Evolutionary conservation across 2,888 invertebrate genomes (phyloP), one percentile per base, ranked within the genome.

Genomic region (Lasioglossum villosulum): DNA sequence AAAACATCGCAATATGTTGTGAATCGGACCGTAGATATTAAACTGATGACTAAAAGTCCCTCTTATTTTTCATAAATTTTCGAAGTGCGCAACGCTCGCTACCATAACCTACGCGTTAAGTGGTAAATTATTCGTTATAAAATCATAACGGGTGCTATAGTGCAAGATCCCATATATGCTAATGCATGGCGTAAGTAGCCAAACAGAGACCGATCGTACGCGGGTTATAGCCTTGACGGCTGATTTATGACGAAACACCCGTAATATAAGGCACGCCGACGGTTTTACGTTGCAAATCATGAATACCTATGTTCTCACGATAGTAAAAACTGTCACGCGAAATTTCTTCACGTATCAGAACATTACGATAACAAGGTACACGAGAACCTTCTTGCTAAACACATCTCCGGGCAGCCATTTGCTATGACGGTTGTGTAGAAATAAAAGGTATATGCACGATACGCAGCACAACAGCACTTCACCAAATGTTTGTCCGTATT

Each of bases 341-440:
- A 37, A 63, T 80, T 72, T 73, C 66, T 68, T 77, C 80, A 71
- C 76, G 68, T 74, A 72, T 84, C 52, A 72, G 45, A 56, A 86
- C 75, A 52, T 78, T 77, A 84, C 82, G 80, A 78, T 80, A 81
- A 80, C 84, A 84, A 87, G 86, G 71, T 75, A 79, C 88, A 90
- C 87, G 90, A 84, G 83, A 80, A 87, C 89, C 83, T 88, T 80
- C 88, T 77, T 84, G 80, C 87, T 78, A 83, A 86, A 87, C 86
- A 90, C 92, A 88, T 93, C 92, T 90, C 88, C 86, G 91, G 93
- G 93, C 93, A 93, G 93, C 93, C 93, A 93, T 93, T 93, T 93
- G 94, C 93, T 92, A 91, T 93, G 93, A 92, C 92, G 94, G 93
- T 92, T 93, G 91, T 90, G 90, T 91, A 89, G 89, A 93, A 92